phyloP scores from a whole-genome alignment of 1,140 invertebrate genomes.

The Pararge aegeria region DNA sequence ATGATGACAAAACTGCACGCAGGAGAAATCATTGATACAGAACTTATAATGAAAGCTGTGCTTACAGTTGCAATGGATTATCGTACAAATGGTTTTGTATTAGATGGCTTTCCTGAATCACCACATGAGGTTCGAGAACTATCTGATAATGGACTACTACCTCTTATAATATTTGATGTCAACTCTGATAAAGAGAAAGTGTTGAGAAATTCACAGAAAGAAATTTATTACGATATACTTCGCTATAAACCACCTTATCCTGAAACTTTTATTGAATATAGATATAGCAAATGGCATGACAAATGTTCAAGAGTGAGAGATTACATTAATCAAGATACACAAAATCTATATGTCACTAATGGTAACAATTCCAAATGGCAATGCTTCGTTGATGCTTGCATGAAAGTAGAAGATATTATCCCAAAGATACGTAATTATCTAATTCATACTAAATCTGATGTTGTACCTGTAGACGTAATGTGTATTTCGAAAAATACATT shows the following conservation, averaged over 20 bases:
- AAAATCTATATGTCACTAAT: constrained; percentile 72
- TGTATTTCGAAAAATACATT: constrained; percentile 79
- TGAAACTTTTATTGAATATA: constrained; percentile 58
- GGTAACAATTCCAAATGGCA: constrained; percentile 74
- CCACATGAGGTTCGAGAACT: constrained; percentile 72
- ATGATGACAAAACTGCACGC: constrained; percentile 54
- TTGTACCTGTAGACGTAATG: constrained; percentile 59
- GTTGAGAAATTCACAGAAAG: constrained; percentile 57
- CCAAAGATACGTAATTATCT: constrained; percentile 60
- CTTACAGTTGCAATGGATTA: constrained; percentile 73
- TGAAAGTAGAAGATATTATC: constrained; percentile 46
- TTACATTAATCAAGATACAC: constrained; percentile 77
- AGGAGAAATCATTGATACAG: constrained; percentile 59
- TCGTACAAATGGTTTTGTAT: constrained; percentile 75
- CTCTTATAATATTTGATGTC: constrained; percentile 79
- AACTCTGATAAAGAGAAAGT: constrained; percentile 50
- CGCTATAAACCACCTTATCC: constrained; percentile 66
- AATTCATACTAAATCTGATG: constrained; percentile 50
- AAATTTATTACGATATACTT: constrained; percentile 52
- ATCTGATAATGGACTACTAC: constrained; percentile 71
- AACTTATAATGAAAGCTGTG: constrained; percentile 73
- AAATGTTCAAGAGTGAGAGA: constrained; percentile 51
- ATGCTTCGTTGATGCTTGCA: constrained; percentile 65
- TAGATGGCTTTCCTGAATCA: constrained; percentile 81
- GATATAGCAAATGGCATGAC: constrained; percentile 67